Evolutionary conservation across 2,888 invertebrate genomes (phyloP).

Genomic region (Cheilosia urbana): DNA sequence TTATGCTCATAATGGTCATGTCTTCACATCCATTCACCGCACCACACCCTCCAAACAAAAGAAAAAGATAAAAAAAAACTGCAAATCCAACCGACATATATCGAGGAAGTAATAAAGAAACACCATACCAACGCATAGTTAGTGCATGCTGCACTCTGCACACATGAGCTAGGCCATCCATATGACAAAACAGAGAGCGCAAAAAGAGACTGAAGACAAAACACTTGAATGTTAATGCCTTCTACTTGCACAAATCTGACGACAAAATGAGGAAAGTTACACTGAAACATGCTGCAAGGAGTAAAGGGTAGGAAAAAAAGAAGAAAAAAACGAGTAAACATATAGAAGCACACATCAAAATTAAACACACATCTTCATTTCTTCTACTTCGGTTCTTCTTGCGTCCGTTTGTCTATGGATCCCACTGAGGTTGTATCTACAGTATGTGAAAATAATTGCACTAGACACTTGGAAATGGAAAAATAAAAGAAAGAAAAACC

Average conservation of each 20-base stretch:
- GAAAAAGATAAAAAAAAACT: not conserved
- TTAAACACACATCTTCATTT: conserved; percentile 49
- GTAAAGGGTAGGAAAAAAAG: not conserved
- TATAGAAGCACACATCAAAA: conserved; percentile 28
- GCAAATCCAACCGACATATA: conserved; percentile 53
- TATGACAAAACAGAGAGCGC: conserved; percentile 37
- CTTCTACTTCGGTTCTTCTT: conserved; percentile 5
- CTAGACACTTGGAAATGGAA: conserved; percentile 52
- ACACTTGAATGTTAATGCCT: conserved; percentile 67
- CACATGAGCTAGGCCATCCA: conserved; percentile 13
- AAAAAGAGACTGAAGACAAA: conserved; percentile 51
- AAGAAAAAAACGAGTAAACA: not conserved
- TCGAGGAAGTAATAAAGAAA: conserved; percentile 65
- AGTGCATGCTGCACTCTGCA: conserved; percentile 1
- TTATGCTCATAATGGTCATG: conserved; percentile 53
- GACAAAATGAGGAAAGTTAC: conserved; percentile 51
- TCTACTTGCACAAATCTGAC: conserved; percentile 34
- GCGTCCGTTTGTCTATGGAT: conserved; percentile 8
- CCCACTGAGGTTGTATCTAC: conserved; percentile 14
- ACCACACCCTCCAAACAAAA: conserved; percentile 26
- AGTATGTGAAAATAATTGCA: conserved; percentile 65
- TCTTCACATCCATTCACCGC: conserved; percentile 50
- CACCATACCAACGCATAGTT: conserved; percentile 9
- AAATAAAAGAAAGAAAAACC: conserved; percentile 9
- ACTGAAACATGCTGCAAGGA: conserved; percentile 14